A percentile compares a stretch with the other conserved stretches of the same genome.
Conservation (phyloP, 1,140 invertebrate genomes). For the Medauroidea extradentata region DNA sequence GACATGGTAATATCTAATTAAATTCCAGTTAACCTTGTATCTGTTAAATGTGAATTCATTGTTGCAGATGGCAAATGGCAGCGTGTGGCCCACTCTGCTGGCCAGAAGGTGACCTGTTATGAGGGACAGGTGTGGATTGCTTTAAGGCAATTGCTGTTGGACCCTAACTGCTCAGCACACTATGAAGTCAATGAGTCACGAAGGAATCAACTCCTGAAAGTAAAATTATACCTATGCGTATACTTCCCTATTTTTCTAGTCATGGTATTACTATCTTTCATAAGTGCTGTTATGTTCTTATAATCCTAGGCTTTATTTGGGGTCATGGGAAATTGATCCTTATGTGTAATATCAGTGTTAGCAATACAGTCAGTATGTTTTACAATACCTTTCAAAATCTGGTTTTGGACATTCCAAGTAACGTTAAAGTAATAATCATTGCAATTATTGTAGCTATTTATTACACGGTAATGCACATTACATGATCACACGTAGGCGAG, state of each 20-base stretch:
- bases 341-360: too few relatives aligned
- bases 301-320: background rate
- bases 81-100: slow-evolving; percentile 45
- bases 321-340: too few relatives aligned
- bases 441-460: too few relatives aligned
- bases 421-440: too few relatives aligned
- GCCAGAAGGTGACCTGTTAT: slow-evolving; percentile 52
- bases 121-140: slow-evolving; percentile 72
- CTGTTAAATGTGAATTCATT: background rate
- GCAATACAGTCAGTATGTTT: too few relatives aligned
- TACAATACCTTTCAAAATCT: too few relatives aligned
- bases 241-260: background rate
- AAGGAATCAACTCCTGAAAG: slow-evolving; percentile 55
- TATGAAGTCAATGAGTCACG: slow-evolving; percentile 67
- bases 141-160: slow-evolving; percentile 60
- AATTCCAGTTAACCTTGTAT: too few relatives aligned
- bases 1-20: too few relatives aligned
- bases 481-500: too few relatives aligned
- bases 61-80: slow-evolving; percentile 57
- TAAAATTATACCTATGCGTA: slow-evolving; percentile 27
- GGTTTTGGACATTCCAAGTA: too few relatives aligned
- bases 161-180: slow-evolving; percentile 51
- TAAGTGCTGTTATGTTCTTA: background rate
- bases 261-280: background rate
- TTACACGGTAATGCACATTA: too few relatives aligned